Percentiles rank a stretch among this genome's conserved stretches.
Conservation (phyloP, 2,113 vertebrate genomes). For the Cyanoliseus patagonus region DNA sequence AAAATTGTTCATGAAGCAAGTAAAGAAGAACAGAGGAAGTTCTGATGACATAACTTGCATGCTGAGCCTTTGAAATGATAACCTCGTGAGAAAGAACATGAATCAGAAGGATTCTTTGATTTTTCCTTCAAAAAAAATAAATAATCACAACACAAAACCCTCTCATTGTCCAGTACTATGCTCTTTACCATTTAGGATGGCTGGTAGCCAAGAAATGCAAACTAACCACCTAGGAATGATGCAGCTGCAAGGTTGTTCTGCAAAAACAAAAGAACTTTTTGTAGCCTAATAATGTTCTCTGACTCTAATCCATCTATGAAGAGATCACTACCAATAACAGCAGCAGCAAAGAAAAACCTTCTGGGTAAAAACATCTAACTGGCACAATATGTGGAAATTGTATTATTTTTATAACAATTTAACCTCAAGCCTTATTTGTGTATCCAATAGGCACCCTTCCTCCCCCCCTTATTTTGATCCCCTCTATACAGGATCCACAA, state of each 20-base stretch:
- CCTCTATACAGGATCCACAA: background rate
- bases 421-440: background rate
- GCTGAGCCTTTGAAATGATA: conserved; percentile 41
- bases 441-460: background rate
- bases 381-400: background rate
- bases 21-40: conserved; percentile 18
- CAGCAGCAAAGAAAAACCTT: background rate
- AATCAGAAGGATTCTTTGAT: conserved; percentile 32
- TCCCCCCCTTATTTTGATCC: background rate
- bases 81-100: conserved; percentile 29
- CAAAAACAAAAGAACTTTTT: background rate
- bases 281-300: background rate
- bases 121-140: background rate
- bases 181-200: conserved; percentile 18
- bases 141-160: background rate
- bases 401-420: background rate
- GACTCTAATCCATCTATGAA: background rate
- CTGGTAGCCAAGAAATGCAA: background rate
- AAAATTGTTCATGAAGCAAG: conserved; percentile 5
- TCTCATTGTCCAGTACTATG: background rate
- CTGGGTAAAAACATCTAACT: background rate
- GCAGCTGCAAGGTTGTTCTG: background rate
- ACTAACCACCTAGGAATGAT: background rate
- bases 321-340: background rate
- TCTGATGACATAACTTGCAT: background rate